Evolutionary conservation across 2,113 vertebrate species (phyloP).

Genomic region (Phoenicopterus ruber): DNA sequence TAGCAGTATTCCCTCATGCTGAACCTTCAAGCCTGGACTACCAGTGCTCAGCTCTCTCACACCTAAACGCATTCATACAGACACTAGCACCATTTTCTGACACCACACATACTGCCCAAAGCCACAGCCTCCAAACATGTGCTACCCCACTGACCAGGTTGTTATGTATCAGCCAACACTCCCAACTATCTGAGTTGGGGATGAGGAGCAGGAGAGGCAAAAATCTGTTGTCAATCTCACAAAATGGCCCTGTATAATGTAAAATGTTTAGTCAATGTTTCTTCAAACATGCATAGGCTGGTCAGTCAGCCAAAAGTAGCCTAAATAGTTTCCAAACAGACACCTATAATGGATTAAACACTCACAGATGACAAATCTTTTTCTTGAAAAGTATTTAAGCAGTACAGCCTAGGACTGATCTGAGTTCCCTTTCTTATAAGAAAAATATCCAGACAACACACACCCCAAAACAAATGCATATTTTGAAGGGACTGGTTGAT

Average conservation of each 20-base stretch:
- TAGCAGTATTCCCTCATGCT: background rate
- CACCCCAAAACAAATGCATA: background rate
- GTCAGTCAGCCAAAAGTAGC: background rate
- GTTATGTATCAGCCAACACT: background rate
- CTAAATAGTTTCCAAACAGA: background rate
- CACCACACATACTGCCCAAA: background rate
- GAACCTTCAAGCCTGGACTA: background rate
- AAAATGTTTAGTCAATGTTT: background rate
- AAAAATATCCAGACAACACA: background rate
- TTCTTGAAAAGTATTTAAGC: background rate
- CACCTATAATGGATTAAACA: background rate
- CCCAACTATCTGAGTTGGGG: accelerated
- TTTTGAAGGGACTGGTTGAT: background rate
- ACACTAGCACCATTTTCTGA: background rate
- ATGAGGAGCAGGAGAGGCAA: background rate
- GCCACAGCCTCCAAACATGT: accelerated
- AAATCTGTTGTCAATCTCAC: background rate
- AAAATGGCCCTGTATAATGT: background rate
- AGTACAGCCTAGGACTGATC: background rate
- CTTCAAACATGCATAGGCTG: background rate
- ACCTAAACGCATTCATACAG: background rate
- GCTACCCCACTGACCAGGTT: background rate
- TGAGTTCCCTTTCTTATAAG: background rate
- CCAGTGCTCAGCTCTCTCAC: background rate
- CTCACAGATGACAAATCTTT: background rate